A percentile compares a stretch with the other conserved stretches of the same genome.
These are phyloP conservation scores for Pachyseris speciosa DNA, from an alignment of 64 coral and sea anemone genomes.

Conservation along the genomic window DNA sequence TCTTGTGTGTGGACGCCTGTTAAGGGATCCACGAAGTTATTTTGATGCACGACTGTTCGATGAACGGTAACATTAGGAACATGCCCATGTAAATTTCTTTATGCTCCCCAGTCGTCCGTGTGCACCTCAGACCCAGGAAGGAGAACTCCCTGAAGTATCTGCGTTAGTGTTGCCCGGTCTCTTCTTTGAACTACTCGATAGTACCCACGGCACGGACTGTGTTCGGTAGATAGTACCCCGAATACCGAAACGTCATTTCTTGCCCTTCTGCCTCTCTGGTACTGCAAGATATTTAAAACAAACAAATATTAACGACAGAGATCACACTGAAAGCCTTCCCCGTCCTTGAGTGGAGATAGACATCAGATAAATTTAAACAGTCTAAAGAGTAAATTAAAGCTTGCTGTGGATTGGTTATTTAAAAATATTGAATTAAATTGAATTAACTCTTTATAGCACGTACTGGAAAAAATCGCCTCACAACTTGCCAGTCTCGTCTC, in stretches of 20 bases:
- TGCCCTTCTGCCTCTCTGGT: constrained; percentile 5
- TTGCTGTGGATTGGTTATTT: too few relatives aligned
- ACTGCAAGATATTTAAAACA: neutral
- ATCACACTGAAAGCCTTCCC: neutral
- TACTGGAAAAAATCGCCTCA: too few relatives aligned
- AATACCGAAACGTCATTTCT: constrained; percentile 33
- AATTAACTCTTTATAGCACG: too few relatives aligned
- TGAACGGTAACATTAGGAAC: constrained; percentile 11
- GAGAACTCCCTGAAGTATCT: neutral
- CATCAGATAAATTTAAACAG: too few relatives aligned
- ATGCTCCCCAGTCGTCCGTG: constrained; percentile 55
- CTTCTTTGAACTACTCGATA: constrained; percentile 14
- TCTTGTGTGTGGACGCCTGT: constrained; percentile 35
- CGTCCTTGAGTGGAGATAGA: neutral
- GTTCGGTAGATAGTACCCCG: constrained; percentile 4
- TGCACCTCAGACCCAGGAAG: constrained; percentile 41
- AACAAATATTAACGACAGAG: neutral
- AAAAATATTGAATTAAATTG: too few relatives aligned
- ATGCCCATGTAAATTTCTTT: neutral
- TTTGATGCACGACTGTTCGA: neutral
- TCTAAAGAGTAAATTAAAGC: too few relatives aligned
- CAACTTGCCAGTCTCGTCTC: too few relatives aligned
- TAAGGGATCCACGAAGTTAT: constrained; percentile 49
- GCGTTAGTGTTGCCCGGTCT: constrained; percentile 25
- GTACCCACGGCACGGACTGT: neutral